Base-by-base conservation (phyloP, 2,888 invertebrate species). In the Laspeyria flexula region DNA sequence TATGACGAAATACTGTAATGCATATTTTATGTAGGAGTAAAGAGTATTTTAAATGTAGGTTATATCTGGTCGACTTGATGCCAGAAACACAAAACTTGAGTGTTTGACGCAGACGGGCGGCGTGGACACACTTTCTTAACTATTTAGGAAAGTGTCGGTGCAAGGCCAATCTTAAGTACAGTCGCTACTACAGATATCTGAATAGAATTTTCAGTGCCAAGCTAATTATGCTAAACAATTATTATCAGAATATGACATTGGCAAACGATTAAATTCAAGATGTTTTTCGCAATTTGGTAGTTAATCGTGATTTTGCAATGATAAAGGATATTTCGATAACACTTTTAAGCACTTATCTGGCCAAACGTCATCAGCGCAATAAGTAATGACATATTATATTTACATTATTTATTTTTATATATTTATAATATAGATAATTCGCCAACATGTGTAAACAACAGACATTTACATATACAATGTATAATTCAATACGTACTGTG, bases 51-150 rank as follows among this genome's bases (percentile, higher is more conserved):
- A 9, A 10, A 30, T 37, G 21, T 27, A 16, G 40, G 30, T 25
- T 37, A 27, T 6, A 43, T 46, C 10, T 51, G 27, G 37, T 34
- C 47, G 16, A 49, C 47, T 51, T 53, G 34, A 13, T 53, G 38
- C 23, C 33, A 47, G 35, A 29, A 34, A 62, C 34, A 43, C 47
- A 50, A 55, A 55, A 40, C n/a, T n/a, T n/a, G n/a, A n/a, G n/a
- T 44, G 39, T 23, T 37, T 40, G 35, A 16, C 9, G 42, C 15
- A 21, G 18, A 7, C 15, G 13, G 21, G 37, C 23, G 30, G 29
- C 6, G 10, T 27, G 41, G 57, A 57, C 45, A 45, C 49, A 60
- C 58, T 62, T 60, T 62, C 55, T 53, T 47, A 33, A 29, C 12
- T 54, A 46, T 55, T 58, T 29, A 48, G 48, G 47, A 49, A 59